Evolutionary conservation across 2,888 invertebrate species (phyloP), one percentile per base, ranked within the genome.

Genomic region (Trichopria drosophilae): DNA sequence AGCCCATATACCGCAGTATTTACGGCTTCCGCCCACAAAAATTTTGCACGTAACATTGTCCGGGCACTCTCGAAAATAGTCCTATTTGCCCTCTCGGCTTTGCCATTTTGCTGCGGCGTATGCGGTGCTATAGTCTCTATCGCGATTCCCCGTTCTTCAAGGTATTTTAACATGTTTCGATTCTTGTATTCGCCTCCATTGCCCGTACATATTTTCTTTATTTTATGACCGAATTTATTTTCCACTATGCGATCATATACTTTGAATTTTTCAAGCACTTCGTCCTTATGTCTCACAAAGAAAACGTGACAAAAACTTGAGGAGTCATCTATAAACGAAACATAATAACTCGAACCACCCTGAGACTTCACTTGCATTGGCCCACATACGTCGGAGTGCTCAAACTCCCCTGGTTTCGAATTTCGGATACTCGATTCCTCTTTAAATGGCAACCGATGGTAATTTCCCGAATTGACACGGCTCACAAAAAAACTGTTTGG

Each of bases 11-110:
- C 66, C 2, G 56, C 55, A 6, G 55, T 57, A 18, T 44, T 55
- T 3, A 53, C 50, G 0, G 58, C 59, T 50, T 73, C 68, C 1
- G 63, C 57, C 59, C 60, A 61, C 13, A 58, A 15, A 0, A 6
- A 20, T 6, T 52, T 51, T 5, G 45, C 53, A 6, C 37, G 35
- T 0, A 59, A 5, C 59, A 59, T 57, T 6, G 57, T 51, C n/a
- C 57, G 29, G 3, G 58, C 44, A 24, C 47, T 19, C 32, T 57
- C 55, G 3, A 55, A 35, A 4, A 58, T 51, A 5, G 57, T 58
- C 2, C 60, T 15, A 34, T 57, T 60, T 3, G 42, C 52, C 4
- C 54, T 13, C 12, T 58, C 53, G 0, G 55, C 34, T n/a, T 37
- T 24, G 0, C 57, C 55, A 10, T 61, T 59, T 10, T 59, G 57